Evolutionary conservation across 2,113 vertebrate genomes (phyloP), one percentile per base, ranked within the genome.

Genomic region (Nibea albiflora): DNA sequence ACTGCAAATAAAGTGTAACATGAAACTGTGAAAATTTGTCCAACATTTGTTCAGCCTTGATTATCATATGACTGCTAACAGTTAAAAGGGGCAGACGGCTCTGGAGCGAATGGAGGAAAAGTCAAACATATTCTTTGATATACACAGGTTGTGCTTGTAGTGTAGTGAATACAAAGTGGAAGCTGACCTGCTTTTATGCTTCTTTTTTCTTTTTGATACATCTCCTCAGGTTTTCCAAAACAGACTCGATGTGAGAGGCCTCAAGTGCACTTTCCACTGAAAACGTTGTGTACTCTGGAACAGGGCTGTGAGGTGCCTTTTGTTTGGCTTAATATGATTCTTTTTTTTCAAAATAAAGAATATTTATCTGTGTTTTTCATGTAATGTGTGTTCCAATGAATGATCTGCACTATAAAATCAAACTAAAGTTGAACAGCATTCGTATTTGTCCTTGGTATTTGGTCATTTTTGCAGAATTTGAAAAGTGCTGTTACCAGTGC

Each of bases 191-290:
- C 52, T 76, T 65, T 35, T 49, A 7, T 46, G 39, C 42, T 58
- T 66, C 42, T 24, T 5, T 20, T 26, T 19, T 19, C 19, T 52
- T 73, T 61, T 68, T 53, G 24, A 26, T n/a, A 39, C 44, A 15
- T 39, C 44, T 68, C 26, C 64, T 53, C 31, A 44, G 22, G 57
- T 31, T 57, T 53, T 62, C n/a, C 17, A 44, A 69, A 77, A 46
- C 17, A 44, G 22, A 70, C 28, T 69, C 28, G n/a, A 39, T 70
- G n/a, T 62, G 56, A 62, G 12, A 70, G 76, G 47, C 67, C 12
- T 42, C 44, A 11, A 50, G 46, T 69, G 75, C 65, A 78, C 76
- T 78, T 52, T 22, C 14, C 26, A 42, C 16, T 15, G 11, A 35
- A 39, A 69, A 53, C 49, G 15, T 39, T 50, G 10, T 7, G 57